A percentile compares a stretch with the other conserved stretches of the same genome.
These are phyloP conservation scores for Melipona quadrifasciata DNA, from an alignment of 1,140 invertebrate genomes.

Conservation along the genomic window DNA sequence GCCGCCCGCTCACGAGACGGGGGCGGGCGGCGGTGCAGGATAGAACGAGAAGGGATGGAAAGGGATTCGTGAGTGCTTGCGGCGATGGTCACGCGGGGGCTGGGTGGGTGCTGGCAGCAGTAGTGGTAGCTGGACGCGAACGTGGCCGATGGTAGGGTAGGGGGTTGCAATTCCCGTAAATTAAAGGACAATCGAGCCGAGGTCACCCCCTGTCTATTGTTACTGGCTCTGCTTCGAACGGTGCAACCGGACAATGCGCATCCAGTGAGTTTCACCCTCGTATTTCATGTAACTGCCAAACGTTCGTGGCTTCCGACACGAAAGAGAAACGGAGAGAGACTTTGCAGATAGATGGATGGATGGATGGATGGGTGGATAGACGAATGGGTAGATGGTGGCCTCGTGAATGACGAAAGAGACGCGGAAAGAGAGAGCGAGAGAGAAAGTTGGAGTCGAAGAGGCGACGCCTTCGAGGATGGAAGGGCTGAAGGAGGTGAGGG, in stretches of 20 bases:
- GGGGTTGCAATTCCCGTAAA: slow-evolving; percentile 76
- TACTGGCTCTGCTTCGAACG: slow-evolving; percentile 70
- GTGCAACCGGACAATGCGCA: slow-evolving; percentile 72
- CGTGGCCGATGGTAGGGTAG: slow-evolving; percentile 48
- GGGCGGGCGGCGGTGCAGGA: background rate
- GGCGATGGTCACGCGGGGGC: background rate
- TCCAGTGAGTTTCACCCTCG: slow-evolving; percentile 69
- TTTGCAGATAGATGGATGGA: slow-evolving; percentile 10
- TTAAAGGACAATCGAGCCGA: slow-evolving; percentile 78
- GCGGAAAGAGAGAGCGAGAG: background rate
- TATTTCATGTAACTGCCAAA: slow-evolving; percentile 77
- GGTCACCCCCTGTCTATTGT: slow-evolving; percentile 73
- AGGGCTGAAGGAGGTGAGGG: background rate
- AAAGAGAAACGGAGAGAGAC: slow-evolving; percentile 48
- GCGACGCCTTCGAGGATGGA: background rate
- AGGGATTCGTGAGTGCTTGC: slow-evolving; percentile 28
- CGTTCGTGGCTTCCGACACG: slow-evolving; percentile 71
- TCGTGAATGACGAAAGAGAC: background rate
- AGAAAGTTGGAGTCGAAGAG: background rate
- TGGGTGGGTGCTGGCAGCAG: background rate
- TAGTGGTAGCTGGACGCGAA: slow-evolving; percentile 46
- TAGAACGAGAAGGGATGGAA: background rate
- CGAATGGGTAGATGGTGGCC: background rate
- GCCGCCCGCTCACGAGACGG: background rate
- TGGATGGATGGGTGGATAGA: background rate